Percentiles rank a stretch among this genome's conserved stretches.
Conservation (phyloP, 2,888 invertebrate species). For the Drosophila macrospina region DNA sequence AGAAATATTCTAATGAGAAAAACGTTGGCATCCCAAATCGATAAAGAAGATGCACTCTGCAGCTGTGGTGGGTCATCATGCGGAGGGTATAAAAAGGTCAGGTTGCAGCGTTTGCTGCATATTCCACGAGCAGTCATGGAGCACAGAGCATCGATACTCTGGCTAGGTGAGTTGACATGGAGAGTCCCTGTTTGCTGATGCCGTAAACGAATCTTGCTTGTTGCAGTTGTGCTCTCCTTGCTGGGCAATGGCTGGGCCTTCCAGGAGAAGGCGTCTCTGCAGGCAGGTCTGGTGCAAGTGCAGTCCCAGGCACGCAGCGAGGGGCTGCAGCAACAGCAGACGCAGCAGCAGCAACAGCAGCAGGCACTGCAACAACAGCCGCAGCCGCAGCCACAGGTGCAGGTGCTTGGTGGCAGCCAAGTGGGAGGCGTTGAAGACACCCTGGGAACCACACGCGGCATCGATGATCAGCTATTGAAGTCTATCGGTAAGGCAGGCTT, state of each 20-base stretch:
- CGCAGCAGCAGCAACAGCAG: conserved; percentile 12
- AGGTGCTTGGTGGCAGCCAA: conserved; percentile 3
- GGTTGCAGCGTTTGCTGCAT: conserved; percentile 25
- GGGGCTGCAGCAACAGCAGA: not conserved
- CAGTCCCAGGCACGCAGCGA: conserved; percentile 47
- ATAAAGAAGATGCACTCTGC: conserved; percentile 53
- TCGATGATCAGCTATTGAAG: conserved; percentile 62
- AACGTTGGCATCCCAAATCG: conserved; percentile 53
- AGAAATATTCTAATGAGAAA: conserved; percentile 69
- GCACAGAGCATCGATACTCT: conserved; percentile 50
- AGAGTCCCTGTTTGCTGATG: not conserved
- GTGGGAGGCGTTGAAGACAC: conserved; percentile 39
- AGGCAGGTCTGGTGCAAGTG: conserved; percentile 37
- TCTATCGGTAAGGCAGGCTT: conserved; percentile 71
- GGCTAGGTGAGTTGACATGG: conserved; percentile 59
- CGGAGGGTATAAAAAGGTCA: conserved; percentile 48
- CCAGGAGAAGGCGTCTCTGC: conserved; percentile 64
- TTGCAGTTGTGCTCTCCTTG: conserved; percentile 52
- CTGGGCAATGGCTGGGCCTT: conserved; percentile 41
- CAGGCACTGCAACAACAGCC: conserved; percentile 10
- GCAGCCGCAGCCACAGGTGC: conserved; percentile 16
- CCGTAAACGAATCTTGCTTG: not conserved
- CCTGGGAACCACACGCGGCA: conserved; percentile 45
- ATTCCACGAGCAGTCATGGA: conserved; percentile 59
- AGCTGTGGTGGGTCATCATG: conserved; percentile 41